Percentiles rank a stretch among this genome's conserved stretches.
Conservation (phyloP, 2,888 invertebrate genomes). For the Cristatella mucedo region DNA sequence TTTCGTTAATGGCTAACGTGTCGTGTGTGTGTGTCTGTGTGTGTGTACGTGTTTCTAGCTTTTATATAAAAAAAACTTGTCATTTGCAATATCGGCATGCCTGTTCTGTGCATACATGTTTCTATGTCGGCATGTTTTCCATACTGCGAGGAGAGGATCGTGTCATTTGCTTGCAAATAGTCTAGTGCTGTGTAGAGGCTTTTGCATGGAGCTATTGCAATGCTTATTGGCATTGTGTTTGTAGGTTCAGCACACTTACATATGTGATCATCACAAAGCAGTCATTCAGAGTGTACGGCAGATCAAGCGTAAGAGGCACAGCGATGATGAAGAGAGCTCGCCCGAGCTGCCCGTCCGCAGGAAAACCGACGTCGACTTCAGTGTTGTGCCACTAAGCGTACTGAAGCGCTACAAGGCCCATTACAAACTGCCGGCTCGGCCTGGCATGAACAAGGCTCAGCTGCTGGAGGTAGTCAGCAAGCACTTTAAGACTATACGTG, state of each 20-base stretch:
- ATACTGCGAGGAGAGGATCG: too few relatives aligned
- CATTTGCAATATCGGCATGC: too few relatives aligned
- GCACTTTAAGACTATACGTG: conserved; percentile 84
- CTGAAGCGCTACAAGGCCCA: conserved; percentile 78
- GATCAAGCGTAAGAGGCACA: conserved; percentile 67
- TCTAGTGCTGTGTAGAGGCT: too few relatives aligned
- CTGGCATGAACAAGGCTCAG: conserved; percentile 83
- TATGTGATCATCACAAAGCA: conserved; percentile 87
- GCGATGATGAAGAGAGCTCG: conserved; percentile 62
- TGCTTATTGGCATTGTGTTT: conserved; percentile 17
- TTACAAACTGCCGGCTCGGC: conserved; percentile 75
- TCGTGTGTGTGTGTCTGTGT: too few relatives aligned
- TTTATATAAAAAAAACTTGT: too few relatives aligned
- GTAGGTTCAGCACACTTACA: conserved; percentile 82
- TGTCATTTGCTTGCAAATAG: too few relatives aligned
- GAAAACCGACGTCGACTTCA: conserved; percentile 54
- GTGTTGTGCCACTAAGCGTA: conserved; percentile 80
- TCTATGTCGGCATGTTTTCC: too few relatives aligned
- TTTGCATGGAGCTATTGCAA: not conserved
- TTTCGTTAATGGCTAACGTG: too few relatives aligned
- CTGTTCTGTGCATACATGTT: too few relatives aligned
- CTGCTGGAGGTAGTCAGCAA: conserved; percentile 87
- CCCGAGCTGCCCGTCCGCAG: not conserved
- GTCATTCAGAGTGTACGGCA: conserved; percentile 79
- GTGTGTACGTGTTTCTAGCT: too few relatives aligned